Conservation (phyloP, 2,888 invertebrate genomes). For the Abrostola tripartita region DNA sequence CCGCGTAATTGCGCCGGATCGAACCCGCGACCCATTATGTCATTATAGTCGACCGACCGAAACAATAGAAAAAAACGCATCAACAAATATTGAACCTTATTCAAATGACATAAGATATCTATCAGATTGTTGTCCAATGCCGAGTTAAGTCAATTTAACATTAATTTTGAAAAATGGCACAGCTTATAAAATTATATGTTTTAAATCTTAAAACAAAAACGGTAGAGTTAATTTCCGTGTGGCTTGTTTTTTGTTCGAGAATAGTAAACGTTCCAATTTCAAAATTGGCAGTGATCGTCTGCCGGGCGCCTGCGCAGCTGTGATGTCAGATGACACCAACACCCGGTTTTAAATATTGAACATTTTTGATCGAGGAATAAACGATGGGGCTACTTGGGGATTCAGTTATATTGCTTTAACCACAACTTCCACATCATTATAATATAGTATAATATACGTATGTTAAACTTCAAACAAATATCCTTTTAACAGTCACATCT, state of each 20-base stretch:
- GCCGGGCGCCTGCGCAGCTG: slow-evolving; percentile 77
- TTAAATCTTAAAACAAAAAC: slow-evolving; percentile 55
- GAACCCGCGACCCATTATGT: slow-evolving; percentile 86
- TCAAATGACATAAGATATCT: slow-evolving; percentile 19
- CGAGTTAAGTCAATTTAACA: slow-evolving; percentile 55
- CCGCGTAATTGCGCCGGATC: slow-evolving; percentile 86
- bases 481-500: no score
- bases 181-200: slow-evolving; percentile 49
- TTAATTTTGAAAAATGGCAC: slow-evolving; percentile 50
- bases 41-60: slow-evolving; percentile 86
- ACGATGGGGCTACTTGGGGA: not conserved
- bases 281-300: slow-evolving; percentile 74
- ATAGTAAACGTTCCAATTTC: slow-evolving; percentile 71
- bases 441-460: no score
- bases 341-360: slow-evolving; percentile 41
- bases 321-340: slow-evolving; percentile 67
- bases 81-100: slow-evolving; percentile 50
- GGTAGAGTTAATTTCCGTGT: slow-evolving; percentile 61
- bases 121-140: slow-evolving; percentile 15
- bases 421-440: not conserved
- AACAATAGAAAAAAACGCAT: slow-evolving; percentile 72
- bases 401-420: not conserved
- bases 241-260: slow-evolving; percentile 55
- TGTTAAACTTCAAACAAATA: no score
- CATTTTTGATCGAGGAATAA: slow-evolving; percentile 1